Base-by-base conservation (phyloP, 2,888 invertebrate genomes). In the Unio pictorum region DNA sequence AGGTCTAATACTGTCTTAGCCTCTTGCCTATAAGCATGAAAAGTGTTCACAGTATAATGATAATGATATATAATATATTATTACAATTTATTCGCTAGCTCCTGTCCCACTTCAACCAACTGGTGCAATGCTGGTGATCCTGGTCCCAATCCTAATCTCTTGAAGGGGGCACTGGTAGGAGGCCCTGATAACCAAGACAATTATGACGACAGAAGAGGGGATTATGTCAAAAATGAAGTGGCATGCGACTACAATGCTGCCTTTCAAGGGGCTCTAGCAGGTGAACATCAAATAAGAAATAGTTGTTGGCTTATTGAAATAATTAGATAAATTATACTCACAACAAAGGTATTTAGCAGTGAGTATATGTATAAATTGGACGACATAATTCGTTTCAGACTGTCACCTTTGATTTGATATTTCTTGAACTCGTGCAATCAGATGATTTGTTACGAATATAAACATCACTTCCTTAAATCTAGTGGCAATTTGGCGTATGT, bases 181-280 rank as follows among this genome's bases (percentile, higher is more conserved):
- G 86, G 86, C 4, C 86, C 86, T 8, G 79, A 78, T 57, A 63
- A 67, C 8, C 74, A 79, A 34, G 88, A 88, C 72, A 73, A 74
- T 23, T 87, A 83, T 71, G 69, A 71, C 4, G 87, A 88, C 68
- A 72, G 74, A 26, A 67, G 88, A 26, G 70, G 71, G 8, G 83
- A 88, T 71, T 87, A 82, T 72, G 74, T 81, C 30, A 82, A 78
- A 64, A 87, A 85, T 68, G 87, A 87, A 67, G 86, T 87, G 45
- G 82, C 86, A 4, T 81, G 82, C 64, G 86, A 86, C 66, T 87
- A 87, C 72, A 88, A 88, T 66, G 84, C 87, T 11, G 87, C 86
- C 1, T 88, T 86, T 75, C 87, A 87, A 74, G 74, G 79, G 0
- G 83, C 87, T 26, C 71, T 86, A 0, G 86, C 87, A 66, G 87